Base-by-base conservation (phyloP, 2,113 vertebrate species). In the Steatornis caripensis region DNA sequence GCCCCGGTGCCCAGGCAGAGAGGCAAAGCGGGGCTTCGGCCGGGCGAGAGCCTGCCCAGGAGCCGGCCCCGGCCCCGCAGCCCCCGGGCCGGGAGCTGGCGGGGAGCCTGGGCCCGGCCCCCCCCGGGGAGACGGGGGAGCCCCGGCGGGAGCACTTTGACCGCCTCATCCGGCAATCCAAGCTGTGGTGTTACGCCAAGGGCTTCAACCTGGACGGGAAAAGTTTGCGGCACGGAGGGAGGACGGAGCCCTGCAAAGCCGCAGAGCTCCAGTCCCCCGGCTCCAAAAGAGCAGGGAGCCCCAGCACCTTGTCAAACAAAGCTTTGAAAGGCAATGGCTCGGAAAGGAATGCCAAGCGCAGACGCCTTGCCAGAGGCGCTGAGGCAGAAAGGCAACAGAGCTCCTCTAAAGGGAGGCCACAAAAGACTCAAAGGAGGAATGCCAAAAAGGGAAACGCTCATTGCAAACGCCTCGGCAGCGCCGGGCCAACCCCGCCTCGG, bases 171-270 rank as follows among this genome's bases (percentile, higher is more conserved):
- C 95, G 98, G 54, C 97, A 89, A 2, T 98, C 98, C 71, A 98
- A 98, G 84, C 97, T 98, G 18, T 98, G 98, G 98, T 98, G 98
- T 72, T 98, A 98, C 6, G 98, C 98, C 26, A 98, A 98, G 39
- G 98, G 98, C 1, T 98, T 98, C 87, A 98, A 97, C 72, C 60
- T 98, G 87, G 98, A 98, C 85, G 95, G 98, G 30, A 98, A 98
- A 81, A 95, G 96, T 69, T 91, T 97, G 87, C 96, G 97, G 55
- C 97, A 83, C 21, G 95, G 93, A 12, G 79, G 27, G 55, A 77
- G 83, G 66, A 37, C 88, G 54, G 97, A 97, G 55, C 71, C 57
- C 4, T 61, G 93, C 18, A 78, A 68, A 57, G n/a, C 29, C 0
- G 24, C 81, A 6, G 89, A 95, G 80, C 57, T 95, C 92, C 8